Evolutionary conservation across 2,888 invertebrate species (phyloP).

Genomic region (Pristionchus entomophagus): DNA sequence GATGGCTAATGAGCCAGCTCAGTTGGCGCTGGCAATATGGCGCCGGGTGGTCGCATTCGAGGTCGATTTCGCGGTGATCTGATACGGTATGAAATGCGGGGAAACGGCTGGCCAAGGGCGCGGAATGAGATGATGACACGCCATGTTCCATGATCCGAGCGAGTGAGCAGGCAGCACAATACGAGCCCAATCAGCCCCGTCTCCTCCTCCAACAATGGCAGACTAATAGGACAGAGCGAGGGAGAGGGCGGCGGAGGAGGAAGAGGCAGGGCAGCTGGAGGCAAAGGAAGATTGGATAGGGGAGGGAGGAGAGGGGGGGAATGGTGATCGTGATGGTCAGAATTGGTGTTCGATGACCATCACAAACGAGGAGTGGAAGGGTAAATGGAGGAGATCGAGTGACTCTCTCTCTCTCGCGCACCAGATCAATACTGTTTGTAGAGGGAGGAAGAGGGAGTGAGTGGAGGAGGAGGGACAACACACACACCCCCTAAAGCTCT

Average conservation of each 20-base stretch:
- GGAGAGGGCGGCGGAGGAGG: not conserved
- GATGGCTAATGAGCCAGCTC: conserved; percentile 21
- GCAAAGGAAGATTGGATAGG: conserved; percentile 19
- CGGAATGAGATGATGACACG: not conserved
- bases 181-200: conserved; percentile 17
- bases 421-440: conserved; percentile 37
- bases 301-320: not conserved
- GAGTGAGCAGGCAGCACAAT: not conserved
- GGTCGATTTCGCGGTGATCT: not conserved
- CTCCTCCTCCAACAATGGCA: conserved; percentile 29
- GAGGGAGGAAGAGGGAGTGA: not conserved
- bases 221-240: conserved; percentile 35
- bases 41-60: not conserved
- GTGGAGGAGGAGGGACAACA: conserved; percentile 29
- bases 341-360: not conserved
- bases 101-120: no score
- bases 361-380: not conserved
- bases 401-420: conserved; percentile 35
- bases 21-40: conserved; percentile 3
- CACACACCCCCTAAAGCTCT: conserved; percentile 30
- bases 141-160: not conserved
- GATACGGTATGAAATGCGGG: no score
- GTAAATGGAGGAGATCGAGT: not conserved
- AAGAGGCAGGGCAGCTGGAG: not conserved
- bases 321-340: no score